These are phyloP conservation scores for Eurytoma adleriae DNA, from an alignment of 2,888 invertebrate species.

Conservation along the genomic window DNA sequence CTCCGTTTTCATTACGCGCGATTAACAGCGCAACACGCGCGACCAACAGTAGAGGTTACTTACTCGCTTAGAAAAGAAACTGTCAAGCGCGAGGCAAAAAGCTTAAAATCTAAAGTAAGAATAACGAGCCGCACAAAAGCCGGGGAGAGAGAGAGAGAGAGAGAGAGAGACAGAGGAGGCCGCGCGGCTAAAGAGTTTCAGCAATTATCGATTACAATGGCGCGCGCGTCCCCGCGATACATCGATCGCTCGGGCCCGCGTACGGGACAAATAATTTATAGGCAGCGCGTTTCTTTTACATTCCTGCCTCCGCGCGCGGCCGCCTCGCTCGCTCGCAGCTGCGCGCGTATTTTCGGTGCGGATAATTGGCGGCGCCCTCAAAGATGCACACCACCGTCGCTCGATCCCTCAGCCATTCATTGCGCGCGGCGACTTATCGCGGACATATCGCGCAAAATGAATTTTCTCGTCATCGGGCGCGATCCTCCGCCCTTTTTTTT, in stretches of 20 bases:
- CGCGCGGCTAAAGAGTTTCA: no score
- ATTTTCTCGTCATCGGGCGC: conserved; percentile 35
- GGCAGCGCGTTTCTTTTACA: conserved; percentile 21
- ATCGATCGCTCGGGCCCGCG: conserved; percentile 14
- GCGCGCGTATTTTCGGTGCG: conserved; percentile 13
- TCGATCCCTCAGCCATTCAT: conserved; percentile 20
- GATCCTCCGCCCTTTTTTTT: background rate
- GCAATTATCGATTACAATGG: background rate
- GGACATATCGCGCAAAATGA: conserved; percentile 45
- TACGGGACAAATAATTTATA: conserved; percentile 40
- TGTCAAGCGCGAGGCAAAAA: no score
- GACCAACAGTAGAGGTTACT: no score
- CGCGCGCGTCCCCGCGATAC: background rate
- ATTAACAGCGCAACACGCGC: no score
- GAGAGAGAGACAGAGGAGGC: no score
- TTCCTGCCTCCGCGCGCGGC: conserved; percentile 14
- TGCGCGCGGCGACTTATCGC: conserved; percentile 31
- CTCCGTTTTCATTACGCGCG: no score
- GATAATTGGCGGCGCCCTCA: conserved; percentile 26
- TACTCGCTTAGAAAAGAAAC: no score
- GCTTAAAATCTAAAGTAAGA: no score
- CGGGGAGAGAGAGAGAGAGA: no score
- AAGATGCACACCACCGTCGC: background rate
- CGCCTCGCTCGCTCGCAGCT: conserved; percentile 18
- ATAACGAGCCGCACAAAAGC: no score